Base-by-base conservation (phyloP, 2,797 vertebrate genomes). In the Notoglanidium macrostoma region DNA sequence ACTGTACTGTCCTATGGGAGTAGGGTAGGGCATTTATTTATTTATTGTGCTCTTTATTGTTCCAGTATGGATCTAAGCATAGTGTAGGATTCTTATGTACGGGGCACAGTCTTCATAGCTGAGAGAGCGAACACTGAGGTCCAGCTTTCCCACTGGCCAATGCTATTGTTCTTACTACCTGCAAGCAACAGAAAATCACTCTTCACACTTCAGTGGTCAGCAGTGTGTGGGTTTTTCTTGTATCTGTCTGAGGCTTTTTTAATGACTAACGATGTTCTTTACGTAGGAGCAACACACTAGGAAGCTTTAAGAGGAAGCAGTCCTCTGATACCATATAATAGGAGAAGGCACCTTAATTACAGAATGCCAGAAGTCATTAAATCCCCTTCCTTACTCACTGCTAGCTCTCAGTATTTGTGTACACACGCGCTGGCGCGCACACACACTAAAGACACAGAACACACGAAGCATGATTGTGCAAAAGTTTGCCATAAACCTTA, bases 331-430 rank as follows among this genome's bases (percentile, higher is more conserved):
- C 93, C 94, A 92, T 92, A 94, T 95, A 95, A 95, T 91, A 92
- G 93, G 91, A 92, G 94, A 94, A 94, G 94, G 92, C 94, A 94
- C 90, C 95, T 94, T 95, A 95, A 96, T 96, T 95, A 96, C 92
- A 91, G 89, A 54, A 90, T 91, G 92, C 91, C 94, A 94, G 90
- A 90, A 94, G 90, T 92, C 92, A 95, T 95, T 91, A 95, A 89
- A 91, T 92, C 92, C 91, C 88, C 90, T 91, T 93, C 86, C 85
- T 49, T 74, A 49, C 74, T 87, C 65, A 77, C 21, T 51, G 70
- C 40, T 35, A 11, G 14, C n/a, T 57, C 15, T 63, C 57, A 54
- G 6, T 67, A 72, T 55, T 68, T 63, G 55, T 89, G 74, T 12
- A 72, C 88, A 81, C 57, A 17, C 51, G 21, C 88, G 92, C 93